Base-by-base conservation (phyloP, 1,140 invertebrate species). In the Drosophila navojoa region DNA sequence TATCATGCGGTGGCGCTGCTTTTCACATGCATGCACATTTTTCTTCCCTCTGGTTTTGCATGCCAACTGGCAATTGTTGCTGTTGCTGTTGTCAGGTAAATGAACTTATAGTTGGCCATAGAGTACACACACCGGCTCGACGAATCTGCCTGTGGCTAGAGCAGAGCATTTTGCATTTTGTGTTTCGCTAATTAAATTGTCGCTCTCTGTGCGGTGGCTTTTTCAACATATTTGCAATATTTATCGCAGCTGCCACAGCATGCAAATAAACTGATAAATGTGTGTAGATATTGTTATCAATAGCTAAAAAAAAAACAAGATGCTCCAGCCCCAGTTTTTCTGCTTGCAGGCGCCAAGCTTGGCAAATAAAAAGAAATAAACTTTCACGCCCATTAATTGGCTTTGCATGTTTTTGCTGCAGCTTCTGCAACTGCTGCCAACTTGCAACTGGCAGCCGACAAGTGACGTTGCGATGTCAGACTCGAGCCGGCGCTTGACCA, bases 301-400 rank as follows among this genome's bases (percentile, higher is more conserved):
- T 55, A 50, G 53, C 61, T 38, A 42, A 42, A 54, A 58, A 22
- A 69, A 66, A 76, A 69, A 47, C 81, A 47, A 63, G 68, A 63
- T 85, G 77, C 45, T 32, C 5, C 5, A 9, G 32, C 6, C 7
- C 3, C 32, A 32, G 32, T 6, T 44, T 70, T 55, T 69, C 40
- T 35, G 44, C 62, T 49, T 32, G 44, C 45, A 25, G 49, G 42
- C 61, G 40, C 69, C 47, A 44, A 32, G 61, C 81, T 68, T 64
- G 71, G 71, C 76, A 84, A 84, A 79, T 77, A 71, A 89, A 89
- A 84, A 89, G 80, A 84, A 84, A 89, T 89, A 84, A 89, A 89
- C 84, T 89, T 89, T 89, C 84, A 89, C 84, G 84, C 84, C 84
- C 84, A 89, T 89, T 89, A 89, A 89, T 89, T 89, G 84, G 77